Evolutionary conservation across 2,888 invertebrate genomes (phyloP).

Genomic region (Drosophila yooni): DNA sequence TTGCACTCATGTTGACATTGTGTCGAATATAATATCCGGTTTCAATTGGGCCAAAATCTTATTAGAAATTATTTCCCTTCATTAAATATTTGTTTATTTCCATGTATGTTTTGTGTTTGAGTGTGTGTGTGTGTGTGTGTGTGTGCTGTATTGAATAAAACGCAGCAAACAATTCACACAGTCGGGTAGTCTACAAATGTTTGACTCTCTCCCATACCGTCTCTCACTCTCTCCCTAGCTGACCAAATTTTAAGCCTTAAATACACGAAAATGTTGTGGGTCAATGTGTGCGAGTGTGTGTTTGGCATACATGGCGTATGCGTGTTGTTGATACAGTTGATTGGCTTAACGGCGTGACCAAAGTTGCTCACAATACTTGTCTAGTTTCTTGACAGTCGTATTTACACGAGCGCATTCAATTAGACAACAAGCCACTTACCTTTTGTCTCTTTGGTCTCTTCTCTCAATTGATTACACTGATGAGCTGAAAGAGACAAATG

Average conservation of each 20-base stretch:
- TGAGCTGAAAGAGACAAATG: conserved; percentile 2
- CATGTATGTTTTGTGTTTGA: conserved; percentile 7
- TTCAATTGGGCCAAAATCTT: conserved; percentile 71
- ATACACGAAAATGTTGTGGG: conserved; percentile 49
- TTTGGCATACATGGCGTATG: conserved; percentile 52
- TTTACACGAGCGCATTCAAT: conserved; percentile 59
- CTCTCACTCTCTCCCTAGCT: conserved; percentile 14
- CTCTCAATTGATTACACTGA: conserved; percentile 24
- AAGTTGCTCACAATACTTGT: conserved; percentile 70
- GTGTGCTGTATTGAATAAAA: conserved; percentile 57
- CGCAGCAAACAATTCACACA: conserved; percentile 35
- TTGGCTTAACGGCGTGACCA: conserved; percentile 71
- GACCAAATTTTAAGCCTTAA: conserved; percentile 61
- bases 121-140: conserved; percentile 15
- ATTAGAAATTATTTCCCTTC: conserved; percentile 76
- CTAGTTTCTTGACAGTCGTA: conserved; percentile 50
- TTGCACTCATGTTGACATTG: conserved; percentile 41
- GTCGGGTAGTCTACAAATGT: conserved; percentile 21
- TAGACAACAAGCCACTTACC: conserved; percentile 43
- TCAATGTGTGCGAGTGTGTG: conserved; percentile 20
- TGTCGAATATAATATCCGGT: conserved; percentile 55
- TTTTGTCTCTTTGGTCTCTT: background rate
- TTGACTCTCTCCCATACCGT: conserved; percentile 19
- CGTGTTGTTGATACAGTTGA: conserved; percentile 76
- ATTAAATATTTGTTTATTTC: conserved; percentile 66